These are phyloP conservation scores for Chaetops frenatus DNA, from an alignment of 2,113 vertebrate species.

Conservation along the genomic window DNA sequence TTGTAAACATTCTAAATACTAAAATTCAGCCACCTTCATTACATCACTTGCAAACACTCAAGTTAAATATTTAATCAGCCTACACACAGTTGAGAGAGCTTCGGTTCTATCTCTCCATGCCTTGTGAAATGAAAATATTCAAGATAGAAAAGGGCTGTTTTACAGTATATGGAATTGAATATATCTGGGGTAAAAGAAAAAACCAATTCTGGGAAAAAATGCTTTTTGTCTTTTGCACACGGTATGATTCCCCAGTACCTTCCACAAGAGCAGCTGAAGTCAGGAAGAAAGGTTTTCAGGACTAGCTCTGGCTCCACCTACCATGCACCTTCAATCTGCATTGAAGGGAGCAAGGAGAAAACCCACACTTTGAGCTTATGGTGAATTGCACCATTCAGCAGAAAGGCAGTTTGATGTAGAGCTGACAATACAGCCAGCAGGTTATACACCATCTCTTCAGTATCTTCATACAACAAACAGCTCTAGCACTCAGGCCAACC, in stretches of 20 bases:
- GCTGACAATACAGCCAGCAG: background rate
- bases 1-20: background rate
- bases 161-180: background rate
- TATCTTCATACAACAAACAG: background rate
- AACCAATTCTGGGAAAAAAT: background rate
- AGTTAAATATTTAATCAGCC: background rate
- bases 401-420: background rate
- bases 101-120: rapidly evolving
- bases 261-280: background rate
- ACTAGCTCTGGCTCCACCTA: background rate
- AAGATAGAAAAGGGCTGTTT: background rate
- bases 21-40: background rate
- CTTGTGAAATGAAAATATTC: background rate
- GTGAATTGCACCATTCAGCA: background rate
- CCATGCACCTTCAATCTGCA: background rate
- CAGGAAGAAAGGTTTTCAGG: background rate
- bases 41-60: background rate
- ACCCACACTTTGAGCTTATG: background rate
- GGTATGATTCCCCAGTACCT: background rate
- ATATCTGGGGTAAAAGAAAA: background rate
- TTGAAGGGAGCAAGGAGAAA: rapidly evolving
- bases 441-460: background rate
- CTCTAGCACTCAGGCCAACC: background rate
- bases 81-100: background rate
- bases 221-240: background rate